These are phyloP conservation scores for Valencia hispanica DNA, from an alignment of 2,797 vertebrate genomes.

Conservation along the genomic window DNA sequence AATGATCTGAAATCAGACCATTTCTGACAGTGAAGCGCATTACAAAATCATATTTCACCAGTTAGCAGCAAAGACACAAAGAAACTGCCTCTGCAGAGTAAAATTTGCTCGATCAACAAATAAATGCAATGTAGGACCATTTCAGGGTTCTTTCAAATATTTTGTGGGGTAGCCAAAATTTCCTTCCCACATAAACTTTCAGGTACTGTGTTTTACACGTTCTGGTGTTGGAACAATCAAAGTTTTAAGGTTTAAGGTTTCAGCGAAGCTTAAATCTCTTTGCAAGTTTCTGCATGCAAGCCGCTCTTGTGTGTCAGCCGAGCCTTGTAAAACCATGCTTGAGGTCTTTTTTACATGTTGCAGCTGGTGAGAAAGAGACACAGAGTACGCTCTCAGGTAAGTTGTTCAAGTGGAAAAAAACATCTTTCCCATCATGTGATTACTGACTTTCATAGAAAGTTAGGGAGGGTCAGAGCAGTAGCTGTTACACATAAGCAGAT, in stretches of 20 bases:
- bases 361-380: conserved; percentile 60
- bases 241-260: conserved; percentile 75
- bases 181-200: conserved; percentile 16
- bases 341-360: conserved; percentile 67
- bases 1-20: background rate
- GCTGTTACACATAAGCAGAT: conserved; percentile 28
- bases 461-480: background rate
- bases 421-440: conserved; percentile 68
- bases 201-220: conserved; percentile 37
- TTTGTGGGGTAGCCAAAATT: conserved; percentile 7
- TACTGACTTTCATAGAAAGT: conserved; percentile 20
- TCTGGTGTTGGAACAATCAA: conserved; percentile 42
- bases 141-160: background rate
- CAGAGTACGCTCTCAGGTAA: conserved; percentile 56
- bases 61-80: background rate
- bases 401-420: conserved; percentile 61
- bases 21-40: background rate
- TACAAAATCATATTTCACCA: background rate
- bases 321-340: conserved; percentile 59
- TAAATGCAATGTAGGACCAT: background rate
- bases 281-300: conserved; percentile 73
- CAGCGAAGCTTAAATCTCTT: conserved; percentile 46
- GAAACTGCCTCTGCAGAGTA: background rate
- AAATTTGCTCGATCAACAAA: background rate
- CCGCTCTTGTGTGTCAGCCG: conserved; percentile 36